Conservation (phyloP, 2,113 vertebrate species). For the Agapornis roseicollis region DNA sequence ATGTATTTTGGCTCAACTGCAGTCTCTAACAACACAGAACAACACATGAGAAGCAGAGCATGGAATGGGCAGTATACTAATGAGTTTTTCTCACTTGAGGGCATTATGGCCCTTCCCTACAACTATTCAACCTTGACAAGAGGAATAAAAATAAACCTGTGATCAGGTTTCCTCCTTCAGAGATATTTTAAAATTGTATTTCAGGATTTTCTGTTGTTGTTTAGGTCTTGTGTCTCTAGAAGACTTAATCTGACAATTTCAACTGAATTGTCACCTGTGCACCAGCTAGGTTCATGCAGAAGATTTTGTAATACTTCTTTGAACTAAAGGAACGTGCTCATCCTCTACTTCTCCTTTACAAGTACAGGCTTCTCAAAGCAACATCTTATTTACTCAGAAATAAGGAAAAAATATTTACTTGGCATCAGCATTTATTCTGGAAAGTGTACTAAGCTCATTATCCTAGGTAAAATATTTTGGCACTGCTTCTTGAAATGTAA, state of each 20-base stretch:
- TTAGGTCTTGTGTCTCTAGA: background rate
- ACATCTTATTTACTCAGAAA: background rate
- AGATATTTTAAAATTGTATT: background rate
- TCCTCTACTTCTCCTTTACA: background rate
- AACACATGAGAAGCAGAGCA: background rate
- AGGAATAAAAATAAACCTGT: background rate
- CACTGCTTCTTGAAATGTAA: background rate
- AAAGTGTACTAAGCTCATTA: background rate
- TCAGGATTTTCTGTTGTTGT: background rate
- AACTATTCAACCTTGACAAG: background rate
- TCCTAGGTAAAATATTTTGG: background rate
- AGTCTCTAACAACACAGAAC: background rate
- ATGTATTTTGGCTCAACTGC: background rate
- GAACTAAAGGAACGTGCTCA: background rate
- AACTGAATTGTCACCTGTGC: background rate
- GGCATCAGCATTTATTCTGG: background rate
- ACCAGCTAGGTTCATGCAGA: background rate
- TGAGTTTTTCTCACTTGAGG: background rate
- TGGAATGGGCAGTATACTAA: rapidly evolving
- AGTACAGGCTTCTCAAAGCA: background rate
- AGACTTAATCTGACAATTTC: background rate
- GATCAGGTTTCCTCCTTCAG: background rate
- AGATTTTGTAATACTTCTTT: background rate
- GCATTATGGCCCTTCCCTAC: background rate
- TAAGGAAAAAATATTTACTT: background rate